Evolutionary conservation across 37 sponge, comb jelly and placozoan genomes (phyloP), one percentile per base, ranked within the genome.

Genomic region (Haliclona indistincta): DNA sequence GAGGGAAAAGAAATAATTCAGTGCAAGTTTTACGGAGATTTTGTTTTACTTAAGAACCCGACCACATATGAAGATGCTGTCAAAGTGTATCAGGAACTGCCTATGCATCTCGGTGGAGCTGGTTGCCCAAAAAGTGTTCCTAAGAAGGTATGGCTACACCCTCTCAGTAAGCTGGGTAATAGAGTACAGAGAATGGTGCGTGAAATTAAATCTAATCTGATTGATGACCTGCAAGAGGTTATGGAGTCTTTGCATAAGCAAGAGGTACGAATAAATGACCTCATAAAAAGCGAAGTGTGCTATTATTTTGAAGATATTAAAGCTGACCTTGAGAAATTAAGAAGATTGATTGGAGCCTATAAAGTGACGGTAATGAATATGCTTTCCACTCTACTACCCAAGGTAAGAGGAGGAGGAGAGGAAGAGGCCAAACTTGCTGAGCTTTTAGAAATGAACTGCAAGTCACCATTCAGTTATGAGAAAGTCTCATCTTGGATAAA

Each of bases 21-120:
- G 4, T 81, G 82, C 56, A 71, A 43, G 43, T 71, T 73, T 49
- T 63, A 73, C 64, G 65, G 82, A 32, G 82, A 81, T 45, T 33
- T 81, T 3, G 13, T 64, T 19, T 36, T 72, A 26, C 23, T 8
- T 5, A 2, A n/a, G 2, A 64, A 81, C 62, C 82, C 82, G 3
- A 25, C 73, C 39, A 63, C 66, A 4, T 81, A 56, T 51, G 32
- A 71, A 43, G 82, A 81, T 41, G 73, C 82, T 2, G 28, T 71
- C 3, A 53, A 71, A 22, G 39, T 71, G 2, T 81, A 45, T 41
- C 43, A 29, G 15, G 69, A 78, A 56, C 44, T 78, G 25, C 79
- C 79, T 3, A 1, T 29, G 36, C 39, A 37, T 1, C 19, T 3
- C 17, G 36, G 20, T 7, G n/a, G n/a, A 6, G 77, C 17, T 17